Percentiles rank a stretch among this genome's conserved stretches.
Conservation (phyloP, 2,797 vertebrate species). For the Prunella strophiata region DNA sequence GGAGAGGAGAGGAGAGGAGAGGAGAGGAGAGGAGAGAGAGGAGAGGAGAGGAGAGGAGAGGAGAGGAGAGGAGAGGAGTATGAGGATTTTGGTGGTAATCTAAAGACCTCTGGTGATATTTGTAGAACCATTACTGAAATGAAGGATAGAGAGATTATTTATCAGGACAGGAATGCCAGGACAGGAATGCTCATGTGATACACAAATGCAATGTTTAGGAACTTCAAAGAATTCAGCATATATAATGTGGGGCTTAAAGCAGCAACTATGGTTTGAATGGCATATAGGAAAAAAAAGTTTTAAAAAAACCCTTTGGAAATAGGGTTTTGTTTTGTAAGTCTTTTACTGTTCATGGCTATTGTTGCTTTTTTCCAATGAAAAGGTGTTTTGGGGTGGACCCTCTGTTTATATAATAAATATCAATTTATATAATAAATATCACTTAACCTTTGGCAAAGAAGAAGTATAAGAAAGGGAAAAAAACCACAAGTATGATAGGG, state of each 20-base stretch:
- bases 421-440: background rate
- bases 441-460: background rate
- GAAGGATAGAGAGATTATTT: background rate
- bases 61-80: background rate
- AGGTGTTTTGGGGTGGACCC: rapidly evolving
- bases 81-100: background rate
- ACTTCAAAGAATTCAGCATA: background rate
- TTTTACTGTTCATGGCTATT: background rate
- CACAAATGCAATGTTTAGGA: background rate
- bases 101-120: background rate
- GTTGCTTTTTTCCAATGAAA: background rate
- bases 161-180: background rate
- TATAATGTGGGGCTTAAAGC: background rate
- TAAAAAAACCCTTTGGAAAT: background rate
- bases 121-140: background rate
- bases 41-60: background rate
- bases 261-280: background rate
- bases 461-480: background rate
- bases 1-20: too few species aligned
- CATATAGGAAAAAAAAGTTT: background rate
- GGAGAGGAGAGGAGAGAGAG: too few species aligned
- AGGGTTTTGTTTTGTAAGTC: background rate
- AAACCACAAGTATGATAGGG: background rate
- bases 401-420: background rate
- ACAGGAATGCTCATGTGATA: background rate